phyloP scores from a whole-genome alignment of 2,797 vertebrate species.

The Betta splendens region DNA sequence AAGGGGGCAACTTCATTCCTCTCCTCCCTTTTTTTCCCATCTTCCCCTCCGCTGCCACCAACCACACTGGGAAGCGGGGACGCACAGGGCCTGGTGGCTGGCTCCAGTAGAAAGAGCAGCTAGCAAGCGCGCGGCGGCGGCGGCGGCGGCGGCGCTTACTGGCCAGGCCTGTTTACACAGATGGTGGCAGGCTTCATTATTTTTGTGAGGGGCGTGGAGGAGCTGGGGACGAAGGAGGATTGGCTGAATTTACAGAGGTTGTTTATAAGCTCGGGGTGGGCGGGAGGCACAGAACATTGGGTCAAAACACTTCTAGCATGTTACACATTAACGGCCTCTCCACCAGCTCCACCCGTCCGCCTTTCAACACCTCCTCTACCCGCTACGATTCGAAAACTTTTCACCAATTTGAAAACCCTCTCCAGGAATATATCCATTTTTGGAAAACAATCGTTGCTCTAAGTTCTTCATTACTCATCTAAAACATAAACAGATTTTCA shows the following conservation, averaged over 20 bases:
- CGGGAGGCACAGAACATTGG: slow-evolving; percentile 40
- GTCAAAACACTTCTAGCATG: slow-evolving; percentile 51
- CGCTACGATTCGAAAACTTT: not conserved
- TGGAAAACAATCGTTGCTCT: slow-evolving; percentile 11
- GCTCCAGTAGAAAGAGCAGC: slow-evolving; percentile 23
- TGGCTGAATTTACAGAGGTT: slow-evolving; percentile 67
- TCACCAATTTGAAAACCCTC: slow-evolving; percentile 8
- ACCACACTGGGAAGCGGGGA: slow-evolving; percentile 33
- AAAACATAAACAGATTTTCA: slow-evolving; percentile 39
- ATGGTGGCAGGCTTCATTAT: slow-evolving; percentile 80
- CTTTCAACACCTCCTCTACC: slow-evolving; percentile 24
- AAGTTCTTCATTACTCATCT: slow-evolving; percentile 30
- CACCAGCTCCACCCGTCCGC: slow-evolving; percentile 1
- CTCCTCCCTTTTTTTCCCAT: slow-evolving; percentile 28
- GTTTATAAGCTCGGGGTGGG: slow-evolving; percentile 64
- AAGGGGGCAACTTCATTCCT: slow-evolving; percentile 53
- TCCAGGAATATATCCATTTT: slow-evolving; percentile 6
- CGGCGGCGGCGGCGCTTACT: slow-evolving; percentile 42
- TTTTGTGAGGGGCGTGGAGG: slow-evolving; percentile 74
- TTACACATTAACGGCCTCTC: slow-evolving; percentile 33
- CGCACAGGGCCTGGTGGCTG: slow-evolving; percentile 30
- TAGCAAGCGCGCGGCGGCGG: too few species aligned
- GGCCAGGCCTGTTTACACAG: slow-evolving; percentile 80
- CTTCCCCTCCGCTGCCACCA: slow-evolving; percentile 32
- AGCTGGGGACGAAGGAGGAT: slow-evolving; percentile 57